Evolutionary conservation across 2,888 invertebrate species (phyloP).

Genomic region (Willowsia nigromaculata): DNA sequence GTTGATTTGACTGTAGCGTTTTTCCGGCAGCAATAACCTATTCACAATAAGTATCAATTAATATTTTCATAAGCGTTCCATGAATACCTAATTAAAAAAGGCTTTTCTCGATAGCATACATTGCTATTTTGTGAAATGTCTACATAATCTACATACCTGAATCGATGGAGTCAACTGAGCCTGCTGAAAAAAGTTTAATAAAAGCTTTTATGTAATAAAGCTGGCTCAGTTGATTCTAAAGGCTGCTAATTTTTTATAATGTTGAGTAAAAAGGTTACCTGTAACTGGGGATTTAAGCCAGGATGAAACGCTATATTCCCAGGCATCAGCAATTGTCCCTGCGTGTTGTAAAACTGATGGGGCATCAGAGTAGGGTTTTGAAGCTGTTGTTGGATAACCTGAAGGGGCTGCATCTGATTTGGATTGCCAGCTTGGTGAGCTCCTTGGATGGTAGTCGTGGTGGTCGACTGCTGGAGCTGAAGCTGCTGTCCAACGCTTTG

Average conservation of each 20-base stretch:
- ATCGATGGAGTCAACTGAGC: slow-evolving; percentile 74
- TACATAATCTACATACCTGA: slow-evolving; percentile 67
- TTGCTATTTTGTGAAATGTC: neutral
- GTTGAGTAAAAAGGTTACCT: slow-evolving; percentile 83
- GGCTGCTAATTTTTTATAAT: too few species aligned
- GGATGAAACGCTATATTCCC: slow-evolving; percentile 89
- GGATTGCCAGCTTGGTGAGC: slow-evolving; percentile 62
- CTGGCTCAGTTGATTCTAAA: too few species aligned
- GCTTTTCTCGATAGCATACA: neutral
- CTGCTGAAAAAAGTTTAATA: slow-evolving; percentile 74
- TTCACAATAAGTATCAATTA: too few species aligned
- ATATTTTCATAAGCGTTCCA: neutral
- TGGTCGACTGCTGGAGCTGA: slow-evolving; percentile 74
- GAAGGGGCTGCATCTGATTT: slow-evolving; percentile 82
- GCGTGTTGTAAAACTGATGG: slow-evolving; percentile 90
- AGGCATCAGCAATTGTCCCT: slow-evolving; percentile 88
- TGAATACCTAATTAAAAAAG: too few species aligned
- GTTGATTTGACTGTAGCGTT: slow-evolving; percentile 89
- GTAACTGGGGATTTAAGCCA: slow-evolving; percentile 87
- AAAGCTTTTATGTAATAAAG: neutral
- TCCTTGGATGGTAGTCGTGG: slow-evolving; percentile 73
- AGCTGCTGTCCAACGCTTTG: slow-evolving; percentile 73
- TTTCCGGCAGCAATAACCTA: slow-evolving; percentile 91
- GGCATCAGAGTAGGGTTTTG: slow-evolving; percentile 87
- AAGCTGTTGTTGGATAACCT: slow-evolving; percentile 91